phyloP scores from a whole-genome alignment of 2,888 invertebrate species.

The Rugalucina vietnamica region DNA sequence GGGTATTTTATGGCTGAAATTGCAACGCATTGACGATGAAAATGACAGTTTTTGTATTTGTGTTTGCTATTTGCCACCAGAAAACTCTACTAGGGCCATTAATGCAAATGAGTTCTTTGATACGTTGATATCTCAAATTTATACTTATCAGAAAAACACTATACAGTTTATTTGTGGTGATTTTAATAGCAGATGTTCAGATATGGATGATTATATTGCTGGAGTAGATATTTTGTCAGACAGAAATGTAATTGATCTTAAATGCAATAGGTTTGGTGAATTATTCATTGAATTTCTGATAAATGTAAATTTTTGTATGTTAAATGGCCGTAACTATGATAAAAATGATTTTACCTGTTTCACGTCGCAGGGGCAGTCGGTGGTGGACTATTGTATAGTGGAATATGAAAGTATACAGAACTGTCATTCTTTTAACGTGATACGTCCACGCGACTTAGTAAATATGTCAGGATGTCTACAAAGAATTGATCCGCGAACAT shows the following conservation, averaged over 20 bases:
- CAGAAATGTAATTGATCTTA: constrained; percentile 22
- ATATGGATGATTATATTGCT: constrained; percentile 23
- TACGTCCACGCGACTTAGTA: not conserved
- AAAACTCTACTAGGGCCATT: not conserved
- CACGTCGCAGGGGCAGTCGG: not conserved
- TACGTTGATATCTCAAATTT: not conserved
- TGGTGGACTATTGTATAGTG: not conserved
- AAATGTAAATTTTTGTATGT: not conserved
- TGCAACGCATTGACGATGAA: not conserved
- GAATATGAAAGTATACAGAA: not conserved
- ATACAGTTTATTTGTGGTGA: constrained; percentile 10
- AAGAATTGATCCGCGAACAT: not conserved
- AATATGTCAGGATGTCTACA: not conserved
- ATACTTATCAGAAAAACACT: constrained; percentile 13
- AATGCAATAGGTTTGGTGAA: not conserved
- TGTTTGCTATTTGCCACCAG: constrained; percentile 28
- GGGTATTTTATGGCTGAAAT: not conserved
- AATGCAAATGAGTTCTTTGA: constrained; percentile 25
- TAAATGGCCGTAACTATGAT: constrained; percentile 1
- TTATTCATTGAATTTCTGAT: not conserved
- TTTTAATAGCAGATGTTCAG: constrained; percentile 7
- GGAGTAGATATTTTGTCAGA: constrained; percentile 15
- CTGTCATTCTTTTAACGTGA: not conserved
- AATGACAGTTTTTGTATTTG: constrained; percentile 7
- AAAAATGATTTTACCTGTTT: constrained; percentile 11